phyloP scores from a whole-genome alignment of 2,797 vertebrate species.

The Aythya fuligula region DNA sequence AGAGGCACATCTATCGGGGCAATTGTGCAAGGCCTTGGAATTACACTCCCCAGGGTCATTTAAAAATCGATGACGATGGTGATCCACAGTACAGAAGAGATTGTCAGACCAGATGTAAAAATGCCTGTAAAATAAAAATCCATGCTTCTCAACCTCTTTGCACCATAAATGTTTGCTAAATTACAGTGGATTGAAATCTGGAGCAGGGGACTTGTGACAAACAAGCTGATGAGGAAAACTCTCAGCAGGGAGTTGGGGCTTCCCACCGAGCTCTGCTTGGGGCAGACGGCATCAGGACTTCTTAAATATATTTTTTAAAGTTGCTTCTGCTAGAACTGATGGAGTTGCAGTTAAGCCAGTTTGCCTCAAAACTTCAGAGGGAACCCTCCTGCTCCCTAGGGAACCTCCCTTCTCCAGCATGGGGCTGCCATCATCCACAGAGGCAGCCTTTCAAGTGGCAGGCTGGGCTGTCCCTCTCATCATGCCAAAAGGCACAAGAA shows the following conservation, averaged over 20 bases:
- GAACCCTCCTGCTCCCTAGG: not conserved
- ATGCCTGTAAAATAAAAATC: not conserved
- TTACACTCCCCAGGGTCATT: not conserved
- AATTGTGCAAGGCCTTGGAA: not conserved
- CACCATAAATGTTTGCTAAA: not conserved
- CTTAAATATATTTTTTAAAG: not conserved
- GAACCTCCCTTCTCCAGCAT: not conserved
- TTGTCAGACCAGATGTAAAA: not conserved
- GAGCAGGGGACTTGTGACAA: not conserved
- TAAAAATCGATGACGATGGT: not conserved
- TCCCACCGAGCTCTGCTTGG: rapidly evolving
- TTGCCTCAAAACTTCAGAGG: not conserved
- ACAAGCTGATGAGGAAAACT: not conserved
- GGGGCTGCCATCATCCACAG: not conserved
- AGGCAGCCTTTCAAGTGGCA: not conserved
- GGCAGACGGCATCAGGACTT: not conserved
- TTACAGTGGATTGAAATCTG: rapidly evolving
- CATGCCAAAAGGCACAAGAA: not conserved
- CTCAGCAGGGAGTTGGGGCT: rapidly evolving
- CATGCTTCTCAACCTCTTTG: not conserved
- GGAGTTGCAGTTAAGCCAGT: not conserved
- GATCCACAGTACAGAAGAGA: not conserved
- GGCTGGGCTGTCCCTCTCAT: not conserved
- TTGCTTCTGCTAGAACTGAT: not conserved
- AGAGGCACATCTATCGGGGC: not conserved